Evolutionary conservation across 1,140 invertebrate species (phyloP), one percentile per base, ranked within the genome.

Genomic region (Eufriesea mexicana): DNA sequence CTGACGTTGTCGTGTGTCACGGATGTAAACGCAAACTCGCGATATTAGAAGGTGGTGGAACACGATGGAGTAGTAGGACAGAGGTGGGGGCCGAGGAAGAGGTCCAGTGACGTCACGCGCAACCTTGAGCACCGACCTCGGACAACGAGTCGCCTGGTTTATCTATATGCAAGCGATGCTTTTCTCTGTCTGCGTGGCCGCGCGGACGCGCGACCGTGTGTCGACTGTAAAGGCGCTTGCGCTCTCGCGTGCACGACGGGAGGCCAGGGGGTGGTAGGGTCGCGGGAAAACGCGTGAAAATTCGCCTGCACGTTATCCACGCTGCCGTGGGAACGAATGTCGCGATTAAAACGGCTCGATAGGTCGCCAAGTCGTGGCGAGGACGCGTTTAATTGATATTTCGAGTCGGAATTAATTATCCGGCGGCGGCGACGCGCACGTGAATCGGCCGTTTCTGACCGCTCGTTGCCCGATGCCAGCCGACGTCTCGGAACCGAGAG

Each of bases 41-140:
- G 81, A 89, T 86, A 89, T 89, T 86, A 86, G 88, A 89, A 86
- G 87, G 75, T 88, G 75, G 61, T 68, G 66, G 70, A 61, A 64
- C 67, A 67, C 57, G 45, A 70, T 66, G 70, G 54, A 82, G 79
- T 74, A 66, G 54, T 4, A 66, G 54, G 57, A 23, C 25, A 59
- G n/a, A 70, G 76, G 75, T 55, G 86, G 83, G 82, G 75, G 55
- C 51, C 51, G 87, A 88, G 86, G 90, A 89, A 90, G 90, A 87
- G 82, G 84, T 78, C 78, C 83, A 68, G 79, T 93, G 92, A 93
- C 93, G 93, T 94, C 93, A 93, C 86, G 42, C 77, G 79, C 88
- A 93, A 92, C 93, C 93, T 94, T 94, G 93, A 93, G 91, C 90
- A 89, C 91, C 92, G 92, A 93, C 93, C 92, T 94, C 91, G 92